Conservation (phyloP, 2,113 vertebrate genomes). For the Colaptes auratus region DNA sequence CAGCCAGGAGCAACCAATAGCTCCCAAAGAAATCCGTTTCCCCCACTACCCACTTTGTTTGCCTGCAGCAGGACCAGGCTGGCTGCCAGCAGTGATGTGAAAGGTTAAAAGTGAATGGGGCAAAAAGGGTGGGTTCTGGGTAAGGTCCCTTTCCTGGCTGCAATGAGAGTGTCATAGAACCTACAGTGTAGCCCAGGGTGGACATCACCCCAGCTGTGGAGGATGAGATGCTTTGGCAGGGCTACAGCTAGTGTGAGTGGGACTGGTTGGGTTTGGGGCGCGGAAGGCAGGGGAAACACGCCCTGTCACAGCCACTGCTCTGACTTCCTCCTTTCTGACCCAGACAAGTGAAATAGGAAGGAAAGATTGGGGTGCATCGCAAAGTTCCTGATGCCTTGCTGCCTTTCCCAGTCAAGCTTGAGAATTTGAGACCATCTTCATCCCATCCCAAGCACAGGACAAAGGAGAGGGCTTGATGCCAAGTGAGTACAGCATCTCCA, state of each 20-base stretch:
- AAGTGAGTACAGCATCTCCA: background rate
- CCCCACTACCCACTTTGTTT: background rate
- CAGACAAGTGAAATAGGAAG: background rate
- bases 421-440: background rate
- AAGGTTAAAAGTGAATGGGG: background rate
- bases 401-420: background rate
- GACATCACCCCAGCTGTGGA: background rate
- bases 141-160: fast-evolving
- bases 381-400: background rate
- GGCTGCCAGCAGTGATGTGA: background rate
- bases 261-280: background rate
- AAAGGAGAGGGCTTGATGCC: background rate
- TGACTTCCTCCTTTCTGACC: constrained; percentile 51
- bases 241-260: fast-evolving
- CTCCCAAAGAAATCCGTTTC: background rate
- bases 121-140: fast-evolving
- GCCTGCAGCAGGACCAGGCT: fast-evolving
- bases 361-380: background rate
- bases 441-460: background rate
- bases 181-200: no score
- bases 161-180: background rate
- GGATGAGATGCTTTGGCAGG: background rate
- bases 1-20: background rate
- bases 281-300: background rate
- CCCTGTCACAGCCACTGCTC: background rate